phyloP scores from a whole-genome alignment of 2,113 vertebrate genomes.

The Puffinus mauretanicus region DNA sequence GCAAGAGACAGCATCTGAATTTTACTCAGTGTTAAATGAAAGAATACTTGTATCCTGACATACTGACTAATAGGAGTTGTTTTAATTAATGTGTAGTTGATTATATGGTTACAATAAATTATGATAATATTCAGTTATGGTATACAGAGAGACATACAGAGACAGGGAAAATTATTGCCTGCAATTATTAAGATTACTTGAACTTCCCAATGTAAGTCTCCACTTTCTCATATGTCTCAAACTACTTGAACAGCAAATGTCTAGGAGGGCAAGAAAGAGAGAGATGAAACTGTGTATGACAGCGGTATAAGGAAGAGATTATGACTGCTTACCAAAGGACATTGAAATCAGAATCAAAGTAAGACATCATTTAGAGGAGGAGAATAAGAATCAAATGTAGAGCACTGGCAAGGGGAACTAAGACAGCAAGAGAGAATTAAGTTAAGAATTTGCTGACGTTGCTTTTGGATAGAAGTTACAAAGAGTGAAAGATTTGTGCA shows the following conservation, averaged over 20 bases:
- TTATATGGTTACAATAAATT: not conserved
- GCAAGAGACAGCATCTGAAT: slow-evolving; percentile 38
- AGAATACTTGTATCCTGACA: not conserved
- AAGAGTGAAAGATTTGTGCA: not conserved
- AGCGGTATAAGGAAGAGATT: not conserved
- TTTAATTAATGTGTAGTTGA: not conserved
- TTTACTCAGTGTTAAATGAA: not conserved
- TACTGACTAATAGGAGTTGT: not conserved
- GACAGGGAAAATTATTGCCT: not conserved
- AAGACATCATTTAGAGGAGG: not conserved
- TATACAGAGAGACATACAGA: not conserved
- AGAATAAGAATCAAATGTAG: not conserved
- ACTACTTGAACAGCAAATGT: not conserved
- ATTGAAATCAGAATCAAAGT: not conserved
- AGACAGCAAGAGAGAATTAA: not conserved
- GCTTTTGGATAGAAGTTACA: not conserved
- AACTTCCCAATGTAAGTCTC: not conserved
- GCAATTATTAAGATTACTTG: not conserved
- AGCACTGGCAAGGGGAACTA: not conserved
- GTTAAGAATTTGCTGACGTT: not conserved
- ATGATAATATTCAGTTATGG: not conserved
- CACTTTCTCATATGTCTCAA: not conserved
- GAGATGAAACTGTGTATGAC: not conserved
- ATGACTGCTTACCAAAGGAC: not conserved
- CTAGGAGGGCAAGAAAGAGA: not conserved